Conservation (phyloP, 1,140 invertebrate genomes). For the Potamilus streckersoni region DNA sequence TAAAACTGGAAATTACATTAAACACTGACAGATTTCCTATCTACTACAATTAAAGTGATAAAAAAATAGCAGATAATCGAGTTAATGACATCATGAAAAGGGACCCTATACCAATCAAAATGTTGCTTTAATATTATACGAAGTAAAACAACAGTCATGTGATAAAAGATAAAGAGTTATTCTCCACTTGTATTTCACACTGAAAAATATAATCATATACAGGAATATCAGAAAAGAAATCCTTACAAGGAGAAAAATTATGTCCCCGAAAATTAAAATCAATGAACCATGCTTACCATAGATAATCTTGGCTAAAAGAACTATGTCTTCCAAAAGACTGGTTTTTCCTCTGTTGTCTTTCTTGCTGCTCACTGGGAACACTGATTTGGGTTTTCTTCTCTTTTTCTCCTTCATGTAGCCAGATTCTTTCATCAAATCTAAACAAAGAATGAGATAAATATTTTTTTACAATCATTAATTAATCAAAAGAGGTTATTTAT, state of each 20-base stretch:
- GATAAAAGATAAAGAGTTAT: too few species aligned
- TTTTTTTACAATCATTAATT: too few species aligned
- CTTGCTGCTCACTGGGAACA: slow-evolving; percentile 50
- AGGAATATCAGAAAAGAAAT: background rate
- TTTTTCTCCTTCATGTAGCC: slow-evolving; percentile 30
- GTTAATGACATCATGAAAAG: background rate
- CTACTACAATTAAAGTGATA: too few species aligned
- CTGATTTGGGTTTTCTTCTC: slow-evolving; percentile 47
- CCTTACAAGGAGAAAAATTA: background rate
- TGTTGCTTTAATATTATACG: too few species aligned
- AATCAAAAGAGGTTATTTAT: too few species aligned
- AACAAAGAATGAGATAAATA: too few species aligned
- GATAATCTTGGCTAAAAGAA: slow-evolving; percentile 38
- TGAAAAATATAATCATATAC: too few species aligned
- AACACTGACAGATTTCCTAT: too few species aligned
- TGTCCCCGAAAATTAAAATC: background rate
- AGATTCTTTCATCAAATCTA: background rate
- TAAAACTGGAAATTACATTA: too few species aligned
- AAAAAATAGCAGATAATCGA: too few species aligned
- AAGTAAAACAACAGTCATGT: too few species aligned
- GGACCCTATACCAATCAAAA: background rate
- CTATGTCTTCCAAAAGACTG: slow-evolving; percentile 48
- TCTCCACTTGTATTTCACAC: too few species aligned
- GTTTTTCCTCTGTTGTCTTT: slow-evolving; percentile 53
- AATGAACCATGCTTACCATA: slow-evolving; percentile 20